Evolutionary conservation across 2,888 invertebrate species (phyloP), one percentile per base, ranked within the genome.

Genomic region (Baronia brevicornis): DNA sequence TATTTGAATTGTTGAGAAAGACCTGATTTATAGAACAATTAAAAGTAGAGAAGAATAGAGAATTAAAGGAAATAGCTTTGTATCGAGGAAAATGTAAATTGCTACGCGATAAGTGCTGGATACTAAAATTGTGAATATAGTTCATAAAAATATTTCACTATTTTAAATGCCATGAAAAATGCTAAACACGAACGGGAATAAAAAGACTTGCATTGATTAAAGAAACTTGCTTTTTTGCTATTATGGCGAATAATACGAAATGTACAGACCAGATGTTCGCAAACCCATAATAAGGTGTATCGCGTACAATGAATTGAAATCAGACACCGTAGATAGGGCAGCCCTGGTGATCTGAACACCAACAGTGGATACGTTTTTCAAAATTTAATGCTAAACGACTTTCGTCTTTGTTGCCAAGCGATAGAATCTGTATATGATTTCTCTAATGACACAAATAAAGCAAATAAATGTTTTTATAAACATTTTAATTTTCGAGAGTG

Each of bases 301-400:
- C 84, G 80, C 60, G 68, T 60, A 80, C 79, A 84, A 84, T 78
- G 75, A 69, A 70, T 72, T 68, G 84, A 74, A 78, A 84, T 80
- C 74, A 66, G 79, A 84, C 80, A 84, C 84, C 79, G 73, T 70
- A 72, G 80, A 79, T 78, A 78, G 78, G 73, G 73, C 72, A 74
- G 63, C 60, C 54, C 66, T 62, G 69, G 46, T 62, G 77, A 70
- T 67, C 63, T 51, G 64, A 52, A 68, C 56, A 34, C 46, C 51
- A 63, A 49, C 63, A 38, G n/a, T n/a, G n/a, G n/a, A n/a, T n/a
- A n/a, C n/a, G n/a, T n/a, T 44, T 36, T 42, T 31, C 30, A 38
- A 57, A 61, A 60, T 40, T 41, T 39, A 44, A 36, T 45, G 43
- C 29, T 54, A 53, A 40, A 19, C 48, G 5, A 69, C 38, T 62